Evolutionary conservation across 2,888 invertebrate genomes (phyloP).

Genomic region (Cantharis nigra): DNA sequence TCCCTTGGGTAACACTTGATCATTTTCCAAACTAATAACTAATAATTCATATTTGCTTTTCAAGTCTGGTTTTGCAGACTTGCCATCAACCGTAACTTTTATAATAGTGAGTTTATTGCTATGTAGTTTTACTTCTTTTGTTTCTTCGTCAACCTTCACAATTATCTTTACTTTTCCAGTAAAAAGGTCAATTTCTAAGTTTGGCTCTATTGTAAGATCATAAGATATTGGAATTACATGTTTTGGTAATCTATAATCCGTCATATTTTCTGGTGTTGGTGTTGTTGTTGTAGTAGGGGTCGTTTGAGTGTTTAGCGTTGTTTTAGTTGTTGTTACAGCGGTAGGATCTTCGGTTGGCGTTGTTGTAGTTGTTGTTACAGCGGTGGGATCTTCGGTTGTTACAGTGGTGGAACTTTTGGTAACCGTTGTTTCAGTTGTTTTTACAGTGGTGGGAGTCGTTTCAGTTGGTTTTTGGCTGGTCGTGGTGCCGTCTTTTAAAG

Average conservation of each 20-base stretch:
- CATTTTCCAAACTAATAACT: conserved; percentile 41
- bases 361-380: not conserved
- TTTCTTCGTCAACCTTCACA: conserved; percentile 55
- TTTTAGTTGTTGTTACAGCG: too few species aligned
- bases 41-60: conserved; percentile 41
- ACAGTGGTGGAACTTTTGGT: conserved; percentile 10
- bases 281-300: conserved; percentile 9
- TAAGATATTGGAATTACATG: conserved; percentile 68
- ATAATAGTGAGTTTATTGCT: conserved; percentile 62
- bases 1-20: conserved; percentile 31
- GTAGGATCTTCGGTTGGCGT: too few species aligned
- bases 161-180: conserved; percentile 62
- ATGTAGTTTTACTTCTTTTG: conserved; percentile 63
- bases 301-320: not conserved
- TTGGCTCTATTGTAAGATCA: conserved; percentile 68
- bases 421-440: not conserved
- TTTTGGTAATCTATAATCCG: conserved; percentile 61
- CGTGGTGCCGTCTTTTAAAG: conserved; percentile 34
- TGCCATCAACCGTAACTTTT: conserved; percentile 47
- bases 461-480: conserved; percentile 29
- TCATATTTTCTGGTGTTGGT: conserved; percentile 35
- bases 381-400: not conserved
- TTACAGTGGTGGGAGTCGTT: not conserved
- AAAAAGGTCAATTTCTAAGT: conserved; percentile 62
- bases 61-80: conserved; percentile 34